Base-by-base conservation (phyloP, 92 coral and sea anemone genomes). In the Epizoanthus rinbou region DNA sequence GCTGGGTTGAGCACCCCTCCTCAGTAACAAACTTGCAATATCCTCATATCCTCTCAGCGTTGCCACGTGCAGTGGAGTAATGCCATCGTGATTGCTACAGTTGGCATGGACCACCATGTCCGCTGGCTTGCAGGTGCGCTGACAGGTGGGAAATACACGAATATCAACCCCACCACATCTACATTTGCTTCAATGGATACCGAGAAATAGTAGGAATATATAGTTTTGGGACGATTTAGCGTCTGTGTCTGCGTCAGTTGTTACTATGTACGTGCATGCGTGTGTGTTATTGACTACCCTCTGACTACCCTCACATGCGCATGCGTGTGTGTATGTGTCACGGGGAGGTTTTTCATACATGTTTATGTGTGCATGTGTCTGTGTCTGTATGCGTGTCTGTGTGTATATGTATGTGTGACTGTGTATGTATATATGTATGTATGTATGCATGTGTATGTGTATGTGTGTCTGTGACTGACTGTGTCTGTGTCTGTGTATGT, bases 1-100 rank as follows among this genome's bases (percentile, higher is more conserved):
- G 80, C 86, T 89, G 37, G 98, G 78, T 73, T 79, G 84, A 11
- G 98, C 98, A 15, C 98, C 95, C 56, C 90, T 87, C 67, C 91
- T 86, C 53, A 95, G 87, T 31, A 95, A 63, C 35, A 93, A 83
- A 85, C 54, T 88, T 16, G 95, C 86, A 68, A 95, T 91, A 64
- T 90, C 90, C 31, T 89, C 97, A 71, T 88, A 93, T 53, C 98
- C 98, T 73, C 97, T 81, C 35, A 93, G 85, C 23, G 99, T 90
- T 9, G 98, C 94, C 66, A 96, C 76, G 67, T 96, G 99, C 13
- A 96, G 88, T 8, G 99, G 91, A 17, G 98, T 93, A 25, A 87
- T 88, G 22, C 99, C 99, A 21, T 96, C 95, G 22, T 83, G 83
- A 73, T 93, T 93, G 21, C 83, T 85, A 37, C 97, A 92, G 92